Evolutionary conservation across 2,797 vertebrate genomes (phyloP), one percentile per base, ranked within the genome.

Genomic region (Pipistrellus pipistrellus): DNA sequence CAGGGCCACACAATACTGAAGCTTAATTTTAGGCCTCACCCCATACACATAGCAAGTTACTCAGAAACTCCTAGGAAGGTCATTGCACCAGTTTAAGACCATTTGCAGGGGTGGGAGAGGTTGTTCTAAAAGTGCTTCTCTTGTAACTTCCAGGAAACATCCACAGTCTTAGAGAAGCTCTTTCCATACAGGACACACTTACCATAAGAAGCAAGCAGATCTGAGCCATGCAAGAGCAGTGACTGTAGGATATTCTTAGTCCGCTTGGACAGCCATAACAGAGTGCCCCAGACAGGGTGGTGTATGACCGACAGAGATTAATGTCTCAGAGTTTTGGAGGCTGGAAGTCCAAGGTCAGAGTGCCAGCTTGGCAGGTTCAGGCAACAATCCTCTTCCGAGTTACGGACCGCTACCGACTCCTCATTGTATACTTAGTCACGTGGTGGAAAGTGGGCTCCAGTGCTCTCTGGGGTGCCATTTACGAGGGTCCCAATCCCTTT

Each of bases 331-430:
- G 53, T 48, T 35, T 23, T 1, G 30, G 55, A 62, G 30, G 30
- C 4, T 27, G 38, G n/a, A 32, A 86, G 13, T 46, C 55, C n/a
- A 48, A 48, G 55, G 12, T 32, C 57, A 48, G 30, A 21, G 30
- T 35, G 30, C 55, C 55, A 48, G 10, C 32, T 59, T 3, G n/a
- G 3, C 10, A 0, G 55, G 41, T 27, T 35, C 71, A 27, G 55
- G 4, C 59, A 1, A 86, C 9, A 0, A 3, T 25, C 10, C 14
- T 20, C 1, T 80, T 38, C 23, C 0, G 4, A 14, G 14, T 30
- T 80, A 21, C n/a, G 59, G 53, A 41, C 35, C 2, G 6, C 21
- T 23, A 15, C 27, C 1, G 7, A 25, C n/a, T 35, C 18, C 21
- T 75, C 3, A 2, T 46, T 35, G n/a, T 35, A 32, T 7, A 55